Base-by-base conservation (phyloP, 2,113 vertebrate genomes). In the Smithornis capensis region DNA sequence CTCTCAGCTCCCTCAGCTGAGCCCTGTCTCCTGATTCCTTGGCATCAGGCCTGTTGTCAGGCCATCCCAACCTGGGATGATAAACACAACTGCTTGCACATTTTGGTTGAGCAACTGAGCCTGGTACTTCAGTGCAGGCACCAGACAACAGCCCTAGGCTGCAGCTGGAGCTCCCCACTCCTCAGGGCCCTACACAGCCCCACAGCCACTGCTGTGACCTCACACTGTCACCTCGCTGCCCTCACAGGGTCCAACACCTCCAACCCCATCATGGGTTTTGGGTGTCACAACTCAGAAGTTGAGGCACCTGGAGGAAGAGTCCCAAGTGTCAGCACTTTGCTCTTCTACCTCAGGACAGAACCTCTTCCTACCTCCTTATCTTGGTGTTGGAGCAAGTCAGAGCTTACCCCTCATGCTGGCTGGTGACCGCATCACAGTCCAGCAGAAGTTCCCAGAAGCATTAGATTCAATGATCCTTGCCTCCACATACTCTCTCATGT, bases 171-270 rank as follows among this genome's bases (percentile, higher is more conserved):
- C n/a, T 79, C 9, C 15, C 44, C n/a, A 3, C 42, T 77, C 37
- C 31, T 33, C 0, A 0, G 33, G 25, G 23, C 35, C 56, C 50
- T 65, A 50, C 0, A 1, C 27, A 55, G 55, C 35, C 22, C 33
- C 45, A 56, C 56, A 8, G 55, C n/a, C 27, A 52, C 35, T 3
- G 3, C 6, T 0, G 0, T 7, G 35, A 74, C 76, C 56, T 82
- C 11, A 1, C 8, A 8, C 5, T 40, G 64, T 15, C 2, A 1
- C n/a, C 52, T 9, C 3, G 1, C 29, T 4, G 1, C n/a, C 42
- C 9, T 49, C 57, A 59, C 1, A 0, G 29, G 9, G 31, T 38
- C 50, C 25, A 12, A n/a, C 38, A 56, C 4, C 27, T 64, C 80
- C 15, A 8, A 19, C 5, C 8, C 24, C 7, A 2, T 67, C 21